Base-by-base conservation (phyloP, 2,113 vertebrate species). In the Cranoglanis bouderius region DNA sequence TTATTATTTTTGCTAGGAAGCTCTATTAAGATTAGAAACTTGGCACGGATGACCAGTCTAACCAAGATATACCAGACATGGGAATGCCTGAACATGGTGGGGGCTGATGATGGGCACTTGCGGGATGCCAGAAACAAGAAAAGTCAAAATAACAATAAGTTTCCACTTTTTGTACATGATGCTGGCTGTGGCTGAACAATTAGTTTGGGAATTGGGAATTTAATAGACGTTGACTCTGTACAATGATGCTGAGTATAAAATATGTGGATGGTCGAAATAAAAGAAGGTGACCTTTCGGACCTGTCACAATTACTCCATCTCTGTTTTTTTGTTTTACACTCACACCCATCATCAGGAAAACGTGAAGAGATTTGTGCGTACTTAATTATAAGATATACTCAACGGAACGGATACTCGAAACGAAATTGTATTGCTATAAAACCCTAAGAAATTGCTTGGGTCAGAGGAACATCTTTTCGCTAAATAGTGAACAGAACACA, bases 1-100 rank as follows among this genome's bases (percentile, higher is more conserved):
- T 21, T 24, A 12, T 49, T 49, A 10, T 75, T 38, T 9, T 72
- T 72, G 6, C 72, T 91, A 94, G 93, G 93, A 95, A 95, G 92
- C 92, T 91, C 92, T 92, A 94, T 95, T 94, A 94, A 57, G 19
- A 21, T 57, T 57, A 57, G 55, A 57, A 94, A 61, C 10, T 77
- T 77, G 38, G 59, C 87, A 86, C 59, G 61, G 55, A 75, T 63
- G 88, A 82, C 87, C 90, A 81, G 78, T 87, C 91, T n/a, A 87
- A 89, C 88, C 92, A 89, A 88, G 92, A 94, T 46, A 77, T 29
- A 24, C 40, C 74, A 78, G 43, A 49, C 46, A 46, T 29, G 74
- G 21, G 21, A 46, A 46, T 26, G 40, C 74, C 40, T 29, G 84
- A 63, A 88, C 80, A 74, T 26, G 57, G 38, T 78, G 14, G 55